phyloP scores from a whole-genome alignment of 2,113 vertebrate species.

The Solenodon paradoxus region DNA sequence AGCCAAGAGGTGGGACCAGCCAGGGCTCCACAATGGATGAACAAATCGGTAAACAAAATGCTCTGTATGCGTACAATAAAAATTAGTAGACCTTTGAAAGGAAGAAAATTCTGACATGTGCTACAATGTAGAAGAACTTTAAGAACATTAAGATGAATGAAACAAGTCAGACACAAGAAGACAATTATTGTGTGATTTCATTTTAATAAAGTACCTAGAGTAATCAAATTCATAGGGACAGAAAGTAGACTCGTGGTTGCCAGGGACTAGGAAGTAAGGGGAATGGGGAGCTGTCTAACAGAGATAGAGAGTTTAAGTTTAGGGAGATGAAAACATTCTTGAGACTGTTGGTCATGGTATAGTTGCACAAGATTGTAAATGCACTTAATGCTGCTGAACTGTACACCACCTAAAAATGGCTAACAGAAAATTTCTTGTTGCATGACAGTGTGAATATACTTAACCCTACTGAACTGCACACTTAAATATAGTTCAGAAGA shows the following conservation, averaged over 20 bases:
- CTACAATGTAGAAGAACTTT: not conserved
- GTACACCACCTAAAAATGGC: not conserved
- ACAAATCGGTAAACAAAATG: not conserved
- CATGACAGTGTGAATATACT: not conserved
- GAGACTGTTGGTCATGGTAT: not conserved
- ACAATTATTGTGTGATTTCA: not conserved
- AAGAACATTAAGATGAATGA: not conserved
- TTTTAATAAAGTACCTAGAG: not conserved
- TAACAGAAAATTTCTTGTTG: not conserved
- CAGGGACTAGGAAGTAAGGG: not conserved
- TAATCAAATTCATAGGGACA: not conserved
- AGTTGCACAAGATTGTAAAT: not conserved
- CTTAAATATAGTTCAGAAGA: not conserved
- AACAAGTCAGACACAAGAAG: not conserved
- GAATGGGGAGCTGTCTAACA: not conserved
- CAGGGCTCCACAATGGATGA: not conserved
- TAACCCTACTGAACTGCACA: not conserved
- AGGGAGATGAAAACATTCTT: not conserved
- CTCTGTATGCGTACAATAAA: not conserved
- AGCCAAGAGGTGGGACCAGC: not conserved
- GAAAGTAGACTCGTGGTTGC: not conserved
- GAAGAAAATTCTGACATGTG: not conserved
- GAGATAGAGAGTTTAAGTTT: not conserved
- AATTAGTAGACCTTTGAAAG: not conserved
- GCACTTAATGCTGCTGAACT: not conserved